phyloP scores from a whole-genome alignment of 2,888 invertebrate genomes.

The Cheilosia impressa region DNA sequence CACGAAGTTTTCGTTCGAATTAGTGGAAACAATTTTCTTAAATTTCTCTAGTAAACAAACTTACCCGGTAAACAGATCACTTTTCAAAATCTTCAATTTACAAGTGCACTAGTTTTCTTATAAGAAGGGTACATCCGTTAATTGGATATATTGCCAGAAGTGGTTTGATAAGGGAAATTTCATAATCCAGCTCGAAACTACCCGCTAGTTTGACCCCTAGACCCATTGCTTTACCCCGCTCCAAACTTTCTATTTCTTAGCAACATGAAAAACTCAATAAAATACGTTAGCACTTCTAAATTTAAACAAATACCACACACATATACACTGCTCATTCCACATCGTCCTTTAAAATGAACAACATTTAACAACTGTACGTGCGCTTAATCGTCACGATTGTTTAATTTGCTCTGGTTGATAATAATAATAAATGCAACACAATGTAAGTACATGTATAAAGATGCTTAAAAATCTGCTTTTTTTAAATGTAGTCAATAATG shows the following conservation, averaged over 20 bases:
- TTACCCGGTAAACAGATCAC: too few species aligned
- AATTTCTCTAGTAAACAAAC: too few species aligned
- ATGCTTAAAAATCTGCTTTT: conserved; percentile 7
- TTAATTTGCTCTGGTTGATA: conserved; percentile 39
- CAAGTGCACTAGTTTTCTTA: too few species aligned
- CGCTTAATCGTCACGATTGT: conserved; percentile 28
- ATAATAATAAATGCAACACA: not conserved
- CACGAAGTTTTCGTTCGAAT: too few species aligned
- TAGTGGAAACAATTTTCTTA: too few species aligned
- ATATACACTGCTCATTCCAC: not conserved
- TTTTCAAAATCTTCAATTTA: too few species aligned
- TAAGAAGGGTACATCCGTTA: too few species aligned
- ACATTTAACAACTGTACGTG: conserved; percentile 3
- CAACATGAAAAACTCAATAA: conserved; percentile 14
- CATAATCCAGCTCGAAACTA: too few species aligned
- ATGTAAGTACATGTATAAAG: conserved; percentile 44
- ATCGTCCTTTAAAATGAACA: conserved; percentile 13
- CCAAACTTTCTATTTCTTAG: not conserved
- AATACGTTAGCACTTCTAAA: conserved; percentile 8
- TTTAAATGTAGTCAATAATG: conserved; percentile 10
- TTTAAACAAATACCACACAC: not conserved
- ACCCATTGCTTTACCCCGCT: too few species aligned
- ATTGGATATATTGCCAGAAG: too few species aligned
- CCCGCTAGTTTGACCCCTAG: too few species aligned
- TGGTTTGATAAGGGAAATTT: too few species aligned